A percentile compares a stretch with the other conserved stretches of the same genome.
Evolutionary conservation across 23 tunicate genomes (phyloP).

Genomic region (Trididemnum clinides): DNA sequence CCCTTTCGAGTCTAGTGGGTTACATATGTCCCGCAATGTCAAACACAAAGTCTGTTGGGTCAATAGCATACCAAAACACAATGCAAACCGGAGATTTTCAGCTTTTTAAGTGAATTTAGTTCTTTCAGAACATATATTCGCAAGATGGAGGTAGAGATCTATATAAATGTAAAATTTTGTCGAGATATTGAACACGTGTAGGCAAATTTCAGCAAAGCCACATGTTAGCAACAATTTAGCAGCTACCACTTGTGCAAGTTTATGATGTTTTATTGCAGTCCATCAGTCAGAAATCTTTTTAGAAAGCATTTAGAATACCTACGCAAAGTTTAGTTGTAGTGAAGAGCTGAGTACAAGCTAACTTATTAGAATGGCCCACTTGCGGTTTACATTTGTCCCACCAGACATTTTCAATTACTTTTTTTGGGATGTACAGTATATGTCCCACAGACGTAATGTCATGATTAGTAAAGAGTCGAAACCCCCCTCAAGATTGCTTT

Average conservation of each 20-base stretch:
- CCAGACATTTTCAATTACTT: conserved; percentile 16
- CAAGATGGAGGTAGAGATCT: conserved; percentile 10
- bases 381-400: conserved; percentile 22
- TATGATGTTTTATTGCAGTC: conserved; percentile 19
- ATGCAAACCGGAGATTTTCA: no score
- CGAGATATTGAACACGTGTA: conserved; percentile 15
- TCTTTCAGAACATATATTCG: no score
- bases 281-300: conserved; percentile 16
- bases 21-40: no score
- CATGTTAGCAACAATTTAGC: not conserved
- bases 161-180: conserved; percentile 6
- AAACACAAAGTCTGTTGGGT: no score
- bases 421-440: conserved; percentile 19
- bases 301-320: conserved; percentile 16
- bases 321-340: conserved; percentile 17
- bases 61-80: no score
- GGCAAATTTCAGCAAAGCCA: conserved; percentile 15
- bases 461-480: conserved; percentile 20
- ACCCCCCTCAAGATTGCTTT: conserved; percentile 23
- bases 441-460: conserved; percentile 19
- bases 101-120: no score
- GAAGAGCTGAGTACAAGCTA: conserved; percentile 14
- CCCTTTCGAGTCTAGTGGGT: no score
- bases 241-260: conserved; percentile 15
- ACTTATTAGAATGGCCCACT: conserved; percentile 19